These are phyloP conservation scores for Zaprionus lachaisei DNA, from an alignment of 1,140 invertebrate species.

Conservation along the genomic window DNA sequence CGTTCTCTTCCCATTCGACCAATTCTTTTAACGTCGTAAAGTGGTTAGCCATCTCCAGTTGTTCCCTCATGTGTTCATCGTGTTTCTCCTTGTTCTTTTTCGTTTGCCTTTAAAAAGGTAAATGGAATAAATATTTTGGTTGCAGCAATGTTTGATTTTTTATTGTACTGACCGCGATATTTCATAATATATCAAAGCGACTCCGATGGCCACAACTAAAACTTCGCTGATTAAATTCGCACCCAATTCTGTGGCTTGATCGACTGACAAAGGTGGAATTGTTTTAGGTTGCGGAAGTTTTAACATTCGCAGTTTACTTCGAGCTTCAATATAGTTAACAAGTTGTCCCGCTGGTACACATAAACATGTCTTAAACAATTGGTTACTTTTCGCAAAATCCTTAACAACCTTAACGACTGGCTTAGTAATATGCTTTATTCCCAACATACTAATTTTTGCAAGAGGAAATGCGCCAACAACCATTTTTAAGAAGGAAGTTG, in stretches of 20 bases:
- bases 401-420: constrained; percentile 38
- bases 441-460: constrained; percentile 45
- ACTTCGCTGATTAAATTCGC: constrained; percentile 52
- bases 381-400: constrained; percentile 32
- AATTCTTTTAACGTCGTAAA: constrained; percentile 24
- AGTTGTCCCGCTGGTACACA: constrained; percentile 53
- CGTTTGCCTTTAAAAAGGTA: constrained; percentile 29
- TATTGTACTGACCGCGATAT: constrained; percentile 26
- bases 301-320: constrained; percentile 54
- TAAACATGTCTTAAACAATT: constrained; percentile 20
- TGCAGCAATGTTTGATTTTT: not conserved
- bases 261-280: constrained; percentile 31
- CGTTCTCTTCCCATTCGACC: constrained; percentile 38
- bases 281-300: constrained; percentile 46
- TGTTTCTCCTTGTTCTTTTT: constrained; percentile 38
- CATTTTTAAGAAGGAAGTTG: constrained; percentile 34
- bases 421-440: constrained; percentile 32
- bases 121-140: not conserved
- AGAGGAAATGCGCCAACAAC: constrained; percentile 50
- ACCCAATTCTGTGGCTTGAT: constrained; percentile 42
- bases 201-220: constrained; percentile 33
- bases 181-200: constrained; percentile 41
- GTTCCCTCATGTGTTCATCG: not conserved
- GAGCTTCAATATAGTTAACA: constrained; percentile 41
- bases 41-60: not conserved